Evolutionary conservation across 2,888 invertebrate species (phyloP).

Genomic region (Galerucella calmariensis): DNA sequence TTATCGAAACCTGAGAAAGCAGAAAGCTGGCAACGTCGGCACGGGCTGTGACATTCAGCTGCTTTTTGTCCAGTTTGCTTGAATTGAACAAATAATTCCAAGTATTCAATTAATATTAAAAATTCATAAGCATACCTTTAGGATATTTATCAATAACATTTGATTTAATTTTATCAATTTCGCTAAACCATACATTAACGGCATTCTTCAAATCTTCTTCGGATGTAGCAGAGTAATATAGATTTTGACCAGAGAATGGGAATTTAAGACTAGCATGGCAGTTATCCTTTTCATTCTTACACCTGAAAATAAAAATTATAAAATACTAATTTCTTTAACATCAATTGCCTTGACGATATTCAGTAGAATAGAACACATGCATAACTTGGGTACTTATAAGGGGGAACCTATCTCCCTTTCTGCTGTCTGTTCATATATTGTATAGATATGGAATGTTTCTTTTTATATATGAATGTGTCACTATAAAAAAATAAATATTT

Average conservation of each 20-base stretch:
- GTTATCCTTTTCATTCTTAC: constrained; percentile 42
- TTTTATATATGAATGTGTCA: too few species aligned
- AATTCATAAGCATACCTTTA: constrained; percentile 14
- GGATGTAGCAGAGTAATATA: constrained; percentile 23
- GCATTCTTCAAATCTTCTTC: constrained; percentile 18
- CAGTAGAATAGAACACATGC: too few species aligned
- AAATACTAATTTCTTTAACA: not conserved
- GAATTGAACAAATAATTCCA: too few species aligned
- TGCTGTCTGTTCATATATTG: too few species aligned
- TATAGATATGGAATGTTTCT: too few species aligned
- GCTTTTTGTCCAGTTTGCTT: too few species aligned
- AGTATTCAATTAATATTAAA: too few species aligned
- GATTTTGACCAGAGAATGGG: constrained; percentile 38
- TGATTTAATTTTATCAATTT: constrained; percentile 26
- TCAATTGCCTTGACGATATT: not conserved
- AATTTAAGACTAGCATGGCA: constrained; percentile 41
- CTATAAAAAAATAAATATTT: too few species aligned
- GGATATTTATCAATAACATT: constrained; percentile 26
- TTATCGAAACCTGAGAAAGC: not conserved
- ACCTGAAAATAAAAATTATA: constrained; percentile 22
- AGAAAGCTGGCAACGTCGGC: too few species aligned
- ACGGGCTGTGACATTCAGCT: too few species aligned
- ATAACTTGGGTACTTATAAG: too few species aligned
- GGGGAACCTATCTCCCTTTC: too few species aligned
- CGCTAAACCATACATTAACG: constrained; percentile 38